A percentile compares a stretch with the other conserved stretches of the same genome.
phyloP scores from a whole-genome alignment of 2,113 vertebrate genomes.

The Trematocara variabile region DNA sequence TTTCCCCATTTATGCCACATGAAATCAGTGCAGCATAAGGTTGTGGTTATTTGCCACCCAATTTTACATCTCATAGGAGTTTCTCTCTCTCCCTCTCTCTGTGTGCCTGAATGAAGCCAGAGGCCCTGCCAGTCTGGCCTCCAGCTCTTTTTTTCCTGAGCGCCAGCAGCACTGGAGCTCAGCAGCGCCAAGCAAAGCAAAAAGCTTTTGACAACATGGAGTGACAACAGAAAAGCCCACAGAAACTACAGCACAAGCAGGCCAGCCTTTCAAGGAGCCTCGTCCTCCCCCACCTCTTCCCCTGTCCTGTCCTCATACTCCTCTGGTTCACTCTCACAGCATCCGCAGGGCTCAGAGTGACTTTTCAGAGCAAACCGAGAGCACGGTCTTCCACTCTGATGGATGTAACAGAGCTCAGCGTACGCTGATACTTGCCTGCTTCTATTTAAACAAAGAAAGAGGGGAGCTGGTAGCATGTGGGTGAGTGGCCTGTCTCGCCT shows the following conservation, averaged over 20 bases:
- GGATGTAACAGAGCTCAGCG: background rate
- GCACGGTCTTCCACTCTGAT: background rate
- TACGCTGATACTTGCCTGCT: background rate
- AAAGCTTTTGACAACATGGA: conserved; percentile 36
- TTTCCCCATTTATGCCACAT: background rate
- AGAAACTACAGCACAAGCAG: conserved; percentile 32
- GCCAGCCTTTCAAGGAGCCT: conserved; percentile 25
- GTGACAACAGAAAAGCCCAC: conserved; percentile 5
- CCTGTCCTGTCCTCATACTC: background rate
- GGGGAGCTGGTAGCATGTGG: background rate
- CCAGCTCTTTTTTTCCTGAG: background rate
- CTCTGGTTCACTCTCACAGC: background rate
- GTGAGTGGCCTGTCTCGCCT: background rate
- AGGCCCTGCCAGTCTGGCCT: background rate
- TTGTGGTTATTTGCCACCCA: background rate
- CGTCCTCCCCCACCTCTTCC: background rate
- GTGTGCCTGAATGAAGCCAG: conserved; percentile 2
- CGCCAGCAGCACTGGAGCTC: background rate
- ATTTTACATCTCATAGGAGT: background rate
- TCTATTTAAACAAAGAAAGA: background rate
- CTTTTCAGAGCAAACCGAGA: background rate
- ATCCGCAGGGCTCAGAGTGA: background rate
- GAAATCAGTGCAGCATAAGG: background rate
- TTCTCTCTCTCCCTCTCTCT: background rate
- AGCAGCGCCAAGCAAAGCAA: background rate